Conservation (phyloP, 1,140 invertebrate genomes). For the Calycopis cecrops region DNA sequence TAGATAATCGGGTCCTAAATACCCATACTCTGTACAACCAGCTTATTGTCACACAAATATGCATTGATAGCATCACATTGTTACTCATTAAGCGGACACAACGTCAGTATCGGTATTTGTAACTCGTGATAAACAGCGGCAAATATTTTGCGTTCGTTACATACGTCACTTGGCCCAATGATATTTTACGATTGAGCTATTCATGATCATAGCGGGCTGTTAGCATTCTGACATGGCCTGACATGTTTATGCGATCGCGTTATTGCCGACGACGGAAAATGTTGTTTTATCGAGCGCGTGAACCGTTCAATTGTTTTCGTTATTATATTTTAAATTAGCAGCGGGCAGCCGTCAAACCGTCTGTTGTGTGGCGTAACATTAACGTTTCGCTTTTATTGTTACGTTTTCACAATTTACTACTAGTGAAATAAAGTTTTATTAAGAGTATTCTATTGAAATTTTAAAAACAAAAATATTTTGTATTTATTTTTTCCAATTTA, state of each 20-base stretch:
- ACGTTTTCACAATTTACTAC: no score
- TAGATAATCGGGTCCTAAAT: no score
- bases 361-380: constrained; percentile 1
- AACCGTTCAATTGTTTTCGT: constrained; percentile 19
- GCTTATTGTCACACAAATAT: no score
- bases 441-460: no score
- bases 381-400: background rate
- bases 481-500: no score
- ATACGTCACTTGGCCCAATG: constrained; percentile 24
- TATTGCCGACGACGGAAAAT: constrained; percentile 27
- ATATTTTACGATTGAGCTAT: constrained; percentile 34
- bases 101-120: constrained; percentile 12
- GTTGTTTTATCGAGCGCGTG: constrained; percentile 22
- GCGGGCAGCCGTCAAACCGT: constrained; percentile 9
- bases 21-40: no score
- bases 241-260: constrained; percentile 32
- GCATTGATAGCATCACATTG: background rate
- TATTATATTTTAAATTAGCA: constrained; percentile 23
- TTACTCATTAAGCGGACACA: constrained; percentile 8
- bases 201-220: constrained; percentile 24
- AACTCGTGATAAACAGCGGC: constrained; percentile 20
- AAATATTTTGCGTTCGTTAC: constrained; percentile 25
- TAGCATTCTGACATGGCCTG: constrained; percentile 34
- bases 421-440: no score
- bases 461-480: no score